These are phyloP conservation scores for Cotesia glomerata DNA, from an alignment of 1,140 invertebrate genomes.

Conservation along the genomic window DNA sequence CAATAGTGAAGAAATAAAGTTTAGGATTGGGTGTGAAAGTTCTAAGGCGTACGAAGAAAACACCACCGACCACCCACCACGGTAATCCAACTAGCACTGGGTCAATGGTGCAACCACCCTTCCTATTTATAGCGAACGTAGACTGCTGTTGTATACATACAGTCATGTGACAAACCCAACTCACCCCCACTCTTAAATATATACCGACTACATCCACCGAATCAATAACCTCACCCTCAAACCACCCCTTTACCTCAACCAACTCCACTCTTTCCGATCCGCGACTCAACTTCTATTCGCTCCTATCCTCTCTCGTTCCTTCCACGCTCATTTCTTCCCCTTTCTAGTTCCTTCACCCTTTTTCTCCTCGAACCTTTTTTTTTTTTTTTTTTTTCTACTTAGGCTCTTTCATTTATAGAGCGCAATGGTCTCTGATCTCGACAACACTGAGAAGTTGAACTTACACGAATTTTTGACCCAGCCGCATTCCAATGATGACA, in stretches of 20 bases:
- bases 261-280: not conserved
- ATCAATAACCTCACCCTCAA: constrained; percentile 59
- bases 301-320: constrained; percentile 22
- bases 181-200: constrained; percentile 1
- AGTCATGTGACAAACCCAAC: constrained; percentile 47
- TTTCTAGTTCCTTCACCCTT: constrained; percentile 38
- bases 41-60: constrained; percentile 18
- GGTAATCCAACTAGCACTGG: constrained; percentile 57
- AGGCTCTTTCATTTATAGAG: not conserved
- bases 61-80: constrained; percentile 49
- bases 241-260: constrained; percentile 25
- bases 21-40: not conserved
- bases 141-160: constrained; percentile 42
- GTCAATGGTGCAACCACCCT: constrained; percentile 62
- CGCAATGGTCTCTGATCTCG: not conserved
- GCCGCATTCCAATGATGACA: not conserved
- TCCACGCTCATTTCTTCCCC: constrained; percentile 32
- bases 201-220: constrained; percentile 36
- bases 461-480: no score
- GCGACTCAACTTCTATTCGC: no score
- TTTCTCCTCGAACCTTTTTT: constrained; percentile 34
- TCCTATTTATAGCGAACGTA: constrained; percentile 56
- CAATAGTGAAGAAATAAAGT: not conserved
- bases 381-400: not conserved
- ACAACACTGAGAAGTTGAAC: constrained; percentile 2